Percentiles rank a stretch among this genome's conserved stretches.
Evolutionary conservation across 2,888 invertebrate genomes (phyloP).

Genomic region (Cryptus viduatorius): DNA sequence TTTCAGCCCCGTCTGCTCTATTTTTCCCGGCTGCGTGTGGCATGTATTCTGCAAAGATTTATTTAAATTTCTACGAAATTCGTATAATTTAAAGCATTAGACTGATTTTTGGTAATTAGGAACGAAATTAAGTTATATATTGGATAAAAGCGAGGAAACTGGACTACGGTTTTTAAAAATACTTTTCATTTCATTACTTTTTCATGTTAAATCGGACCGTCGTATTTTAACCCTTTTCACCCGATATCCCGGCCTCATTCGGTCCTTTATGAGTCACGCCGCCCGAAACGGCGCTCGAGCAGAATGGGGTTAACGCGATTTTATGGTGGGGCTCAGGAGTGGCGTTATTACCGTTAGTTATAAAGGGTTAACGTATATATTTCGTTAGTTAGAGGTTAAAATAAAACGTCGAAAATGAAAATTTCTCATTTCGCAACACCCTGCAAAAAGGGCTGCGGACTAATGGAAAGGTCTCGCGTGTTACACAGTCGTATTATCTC

Average conservation of each 20-base stretch:
- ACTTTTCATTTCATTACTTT: neutral
- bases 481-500: neutral
- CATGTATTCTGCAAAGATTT: neutral
- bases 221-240: too few species aligned
- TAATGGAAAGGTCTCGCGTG: neutral
- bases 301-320: too few species aligned
- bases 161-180: neutral
- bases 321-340: too few species aligned
- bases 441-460: neutral
- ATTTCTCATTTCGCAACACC: too few species aligned
- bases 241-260: too few species aligned
- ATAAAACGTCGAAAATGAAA: too few species aligned
- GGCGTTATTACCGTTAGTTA: too few species aligned
- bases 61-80: neutral
- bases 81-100: neutral
- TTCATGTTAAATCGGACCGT: neutral
- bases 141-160: too few species aligned
- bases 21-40: neutral
- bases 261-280: too few species aligned
- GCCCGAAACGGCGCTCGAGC: too few species aligned
- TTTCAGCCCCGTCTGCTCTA: conserved; percentile 34
- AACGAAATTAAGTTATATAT: neutral
- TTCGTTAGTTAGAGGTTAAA: too few species aligned
- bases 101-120: neutral
- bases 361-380: too few species aligned